A percentile compares a stretch with the other conserved stretches of the same genome.
Conservation (phyloP, 2,113 vertebrate species). For the Callipepla californica region DNA sequence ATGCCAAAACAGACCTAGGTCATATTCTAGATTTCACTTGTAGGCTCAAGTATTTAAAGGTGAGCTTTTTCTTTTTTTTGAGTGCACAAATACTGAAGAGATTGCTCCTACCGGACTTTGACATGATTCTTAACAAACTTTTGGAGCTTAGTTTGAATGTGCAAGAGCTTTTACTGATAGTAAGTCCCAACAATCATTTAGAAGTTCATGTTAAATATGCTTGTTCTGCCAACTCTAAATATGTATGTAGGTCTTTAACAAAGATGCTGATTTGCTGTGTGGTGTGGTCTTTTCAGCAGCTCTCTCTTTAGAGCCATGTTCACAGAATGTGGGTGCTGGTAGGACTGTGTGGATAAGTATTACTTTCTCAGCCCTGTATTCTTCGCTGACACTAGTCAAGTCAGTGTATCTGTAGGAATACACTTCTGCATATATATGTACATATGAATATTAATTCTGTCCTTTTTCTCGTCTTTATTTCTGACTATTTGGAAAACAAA, state of each 20-base stretch:
- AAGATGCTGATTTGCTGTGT: not conserved
- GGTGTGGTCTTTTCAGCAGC: not conserved
- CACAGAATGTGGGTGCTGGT: not conserved
- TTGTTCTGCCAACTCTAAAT: not conserved
- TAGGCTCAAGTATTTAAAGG: slow-evolving; percentile 96
- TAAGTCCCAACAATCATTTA: not conserved
- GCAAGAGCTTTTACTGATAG: not conserved
- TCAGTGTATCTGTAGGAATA: not conserved
- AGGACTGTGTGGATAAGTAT: not conserved
- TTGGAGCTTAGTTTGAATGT: not conserved
- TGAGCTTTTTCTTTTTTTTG: slow-evolving; percentile 46
- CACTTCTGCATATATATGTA: too few species aligned
- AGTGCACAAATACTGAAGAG: not conserved
- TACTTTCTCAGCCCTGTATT: not conserved
- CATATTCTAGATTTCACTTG: slow-evolving; percentile 98
- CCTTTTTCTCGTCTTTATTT: not conserved
- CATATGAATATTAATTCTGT: not conserved
- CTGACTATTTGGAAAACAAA: not conserved
- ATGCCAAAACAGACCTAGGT: slow-evolving; percentile 94
- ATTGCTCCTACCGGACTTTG: not conserved
- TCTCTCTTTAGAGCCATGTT: not conserved
- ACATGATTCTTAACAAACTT: not conserved
- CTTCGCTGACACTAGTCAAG: not conserved
- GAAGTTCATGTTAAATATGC: not conserved
- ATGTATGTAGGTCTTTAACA: not conserved